These are phyloP conservation scores for Mythimna pallens DNA, from an alignment of 2,888 invertebrate species.

Conservation along the genomic window DNA sequence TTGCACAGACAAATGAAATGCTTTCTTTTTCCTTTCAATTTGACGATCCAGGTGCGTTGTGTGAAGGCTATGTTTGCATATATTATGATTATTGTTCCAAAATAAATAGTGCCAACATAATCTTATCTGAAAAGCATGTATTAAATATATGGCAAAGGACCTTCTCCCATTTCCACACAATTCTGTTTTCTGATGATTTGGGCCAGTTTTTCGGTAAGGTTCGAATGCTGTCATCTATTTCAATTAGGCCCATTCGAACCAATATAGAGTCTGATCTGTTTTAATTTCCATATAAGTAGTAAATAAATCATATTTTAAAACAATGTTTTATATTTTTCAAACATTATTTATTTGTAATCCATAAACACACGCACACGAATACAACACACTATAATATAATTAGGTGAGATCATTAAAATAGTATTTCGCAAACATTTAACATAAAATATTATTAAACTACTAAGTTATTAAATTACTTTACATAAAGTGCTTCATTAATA, in stretches of 20 bases:
- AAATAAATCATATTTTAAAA: neutral
- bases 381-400: constrained; percentile 24
- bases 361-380: constrained; percentile 29
- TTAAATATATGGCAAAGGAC: too few species aligned
- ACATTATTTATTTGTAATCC: constrained; percentile 31
- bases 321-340: neutral
- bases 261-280: neutral
- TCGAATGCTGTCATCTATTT: neutral
- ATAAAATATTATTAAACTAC: neutral
- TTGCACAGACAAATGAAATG: neutral
- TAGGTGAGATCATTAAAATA: constrained; percentile 42
- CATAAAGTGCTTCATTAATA: too few species aligned
- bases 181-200: neutral
- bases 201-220: neutral
- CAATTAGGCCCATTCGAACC: neutral
- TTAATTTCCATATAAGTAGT: neutral
- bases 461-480: too few species aligned
- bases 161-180: neutral
- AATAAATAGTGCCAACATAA: neutral
- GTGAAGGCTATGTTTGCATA: too few species aligned
- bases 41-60: neutral
- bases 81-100: too few species aligned
- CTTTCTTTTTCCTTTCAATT: neutral
- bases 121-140: too few species aligned
- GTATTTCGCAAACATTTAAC: constrained; percentile 16